Evolutionary conservation across 2,797 vertebrate species (phyloP).

Genomic region (Morelia viridis): DNA sequence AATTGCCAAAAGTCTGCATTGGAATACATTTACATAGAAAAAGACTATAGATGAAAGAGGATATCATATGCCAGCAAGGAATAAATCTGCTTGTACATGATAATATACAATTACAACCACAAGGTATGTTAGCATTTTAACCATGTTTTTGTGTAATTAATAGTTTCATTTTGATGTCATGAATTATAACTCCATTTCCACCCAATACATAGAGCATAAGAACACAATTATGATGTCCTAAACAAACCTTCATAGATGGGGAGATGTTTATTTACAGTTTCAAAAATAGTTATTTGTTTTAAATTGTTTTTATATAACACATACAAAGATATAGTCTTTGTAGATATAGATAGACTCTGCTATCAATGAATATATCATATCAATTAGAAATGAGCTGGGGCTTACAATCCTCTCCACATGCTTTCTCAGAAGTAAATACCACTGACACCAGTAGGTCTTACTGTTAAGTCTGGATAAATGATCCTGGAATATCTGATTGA

Average conservation of each 20-base stretch:
- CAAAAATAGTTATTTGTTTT: too few species aligned
- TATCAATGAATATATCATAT: not conserved
- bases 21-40: not conserved
- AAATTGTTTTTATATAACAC: too few species aligned
- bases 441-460: not conserved
- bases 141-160: slow-evolving; percentile 24
- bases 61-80: not conserved
- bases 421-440: not conserved
- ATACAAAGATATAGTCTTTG: not conserved
- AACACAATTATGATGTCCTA: not conserved
- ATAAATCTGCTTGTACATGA: slow-evolving; percentile 13
- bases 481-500: not conserved
- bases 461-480: not conserved
- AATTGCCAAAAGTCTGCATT: not conserved
- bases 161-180: slow-evolving; percentile 31
- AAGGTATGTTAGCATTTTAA: not conserved
- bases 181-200: not conserved
- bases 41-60: slow-evolving; percentile 7
- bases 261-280: not conserved
- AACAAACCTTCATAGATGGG: not conserved
- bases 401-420: not conserved
- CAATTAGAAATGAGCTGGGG: not conserved
- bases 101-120: slow-evolving; percentile 5
- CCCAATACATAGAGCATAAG: not conserved
- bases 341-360: not conserved